These are phyloP conservation scores for Netelia melanura DNA, from an alignment of 2,888 invertebrate genomes.

Conservation along the genomic window DNA sequence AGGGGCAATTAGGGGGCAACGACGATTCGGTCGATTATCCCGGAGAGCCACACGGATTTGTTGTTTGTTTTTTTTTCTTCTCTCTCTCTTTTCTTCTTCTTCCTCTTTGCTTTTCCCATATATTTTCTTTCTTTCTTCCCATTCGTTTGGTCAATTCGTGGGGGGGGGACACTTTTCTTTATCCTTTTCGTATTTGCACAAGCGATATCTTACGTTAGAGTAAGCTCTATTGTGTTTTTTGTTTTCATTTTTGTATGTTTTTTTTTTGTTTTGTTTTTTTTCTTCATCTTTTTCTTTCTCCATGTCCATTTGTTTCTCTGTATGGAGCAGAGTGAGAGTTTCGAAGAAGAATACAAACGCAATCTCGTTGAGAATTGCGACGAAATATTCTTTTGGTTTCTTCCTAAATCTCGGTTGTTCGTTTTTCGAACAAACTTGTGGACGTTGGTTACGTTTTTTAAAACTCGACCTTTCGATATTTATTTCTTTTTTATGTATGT, in stretches of 20 bases:
- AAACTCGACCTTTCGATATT: neutral
- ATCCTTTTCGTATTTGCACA: constrained; percentile 74
- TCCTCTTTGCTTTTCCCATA: constrained; percentile 37
- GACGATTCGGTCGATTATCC: constrained; percentile 46
- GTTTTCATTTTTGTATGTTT: constrained; percentile 11
- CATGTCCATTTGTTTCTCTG: neutral
- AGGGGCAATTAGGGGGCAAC: constrained; percentile 30
- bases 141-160: constrained; percentile 55
- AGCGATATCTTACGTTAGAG: constrained; percentile 71
- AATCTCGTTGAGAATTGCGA: constrained; percentile 11
- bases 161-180: constrained; percentile 52
- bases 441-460: neutral
- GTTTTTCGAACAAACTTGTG: neutral
- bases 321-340: neutral
- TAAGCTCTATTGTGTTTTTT: constrained; percentile 62
- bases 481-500: constrained; percentile 7
- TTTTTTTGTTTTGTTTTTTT: constrained; percentile 23
- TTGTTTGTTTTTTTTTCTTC: constrained; percentile 27
- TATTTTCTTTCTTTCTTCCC: constrained; percentile 29
- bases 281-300: neutral
- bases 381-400: constrained; percentile 20
- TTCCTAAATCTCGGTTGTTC: constrained; percentile 18
- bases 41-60: neutral
- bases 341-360: constrained; percentile 10
- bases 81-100: constrained; percentile 17